These are phyloP conservation scores for Heliornis fulica DNA, from an alignment of 2,113 vertebrate species.

Conservation along the genomic window DNA sequence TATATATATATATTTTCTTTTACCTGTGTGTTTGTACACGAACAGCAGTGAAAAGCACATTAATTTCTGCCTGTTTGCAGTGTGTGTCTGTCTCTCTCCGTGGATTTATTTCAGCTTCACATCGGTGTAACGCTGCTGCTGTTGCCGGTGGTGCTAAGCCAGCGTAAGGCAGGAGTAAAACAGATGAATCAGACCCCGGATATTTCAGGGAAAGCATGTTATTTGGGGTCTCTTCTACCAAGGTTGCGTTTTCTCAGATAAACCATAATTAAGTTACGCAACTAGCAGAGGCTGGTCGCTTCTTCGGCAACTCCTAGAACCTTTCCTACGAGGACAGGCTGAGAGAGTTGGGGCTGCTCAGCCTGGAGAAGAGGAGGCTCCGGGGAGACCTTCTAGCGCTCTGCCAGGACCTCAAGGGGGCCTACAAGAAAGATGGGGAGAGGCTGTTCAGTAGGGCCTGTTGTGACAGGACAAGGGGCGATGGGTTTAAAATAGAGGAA, in stretches of 20 bases:
- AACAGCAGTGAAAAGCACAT: slow-evolving; percentile 44
- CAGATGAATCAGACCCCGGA: background rate
- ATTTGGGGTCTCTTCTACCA: slow-evolving; percentile 48
- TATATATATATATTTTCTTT: background rate
- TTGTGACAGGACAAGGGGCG: too few relatives aligned
- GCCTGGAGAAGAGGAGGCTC: too few relatives aligned
- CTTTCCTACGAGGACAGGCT: too few relatives aligned
- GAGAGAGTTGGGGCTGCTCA: too few relatives aligned
- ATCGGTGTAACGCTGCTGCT: background rate
- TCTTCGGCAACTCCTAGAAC: background rate
- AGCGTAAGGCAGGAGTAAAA: slow-evolving; percentile 10
- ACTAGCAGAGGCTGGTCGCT: background rate
- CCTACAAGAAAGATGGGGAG: too few relatives aligned
- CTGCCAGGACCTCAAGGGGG: too few relatives aligned
- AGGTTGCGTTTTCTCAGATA: slow-evolving; percentile 56
- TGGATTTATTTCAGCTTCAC: slow-evolving; percentile 25
- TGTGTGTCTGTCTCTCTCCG: background rate
- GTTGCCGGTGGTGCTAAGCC: background rate
- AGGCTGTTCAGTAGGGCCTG: too few relatives aligned
- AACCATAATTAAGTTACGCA: slow-evolving; percentile 36
- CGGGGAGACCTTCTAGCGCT: too few relatives aligned
- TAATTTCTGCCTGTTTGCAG: slow-evolving; percentile 53
- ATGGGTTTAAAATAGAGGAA: too few relatives aligned
- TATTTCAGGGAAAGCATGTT: slow-evolving; percentile 29
- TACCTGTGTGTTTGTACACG: slow-evolving; percentile 56